phyloP scores from a whole-genome alignment of 1,140 invertebrate genomes.

The Idris sp. region DNA sequence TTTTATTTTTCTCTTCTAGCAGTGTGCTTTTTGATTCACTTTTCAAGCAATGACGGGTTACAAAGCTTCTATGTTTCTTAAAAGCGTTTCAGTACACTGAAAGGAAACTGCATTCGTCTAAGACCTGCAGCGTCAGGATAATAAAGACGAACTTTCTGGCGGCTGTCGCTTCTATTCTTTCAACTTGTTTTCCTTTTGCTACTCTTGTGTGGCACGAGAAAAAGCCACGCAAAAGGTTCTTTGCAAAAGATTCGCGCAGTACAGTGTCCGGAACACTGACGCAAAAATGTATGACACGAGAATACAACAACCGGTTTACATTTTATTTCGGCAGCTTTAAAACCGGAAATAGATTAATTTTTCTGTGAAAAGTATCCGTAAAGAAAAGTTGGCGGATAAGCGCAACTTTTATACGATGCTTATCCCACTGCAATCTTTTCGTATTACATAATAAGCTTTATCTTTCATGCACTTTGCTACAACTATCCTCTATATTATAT shows the following conservation, averaged over 20 bases:
- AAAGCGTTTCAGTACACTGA: conserved; percentile 41
- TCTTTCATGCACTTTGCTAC: background rate
- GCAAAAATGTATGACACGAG: conserved; percentile 39
- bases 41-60: conserved; percentile 26
- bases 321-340: conserved; percentile 28
- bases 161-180: conserved; percentile 44
- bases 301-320: conserved; percentile 36
- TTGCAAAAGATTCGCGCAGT: conserved; percentile 45
- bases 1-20: conserved; percentile 16
- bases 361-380: conserved; percentile 19
- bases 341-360: conserved; percentile 54
- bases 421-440: conserved; percentile 4
- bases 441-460: conserved; percentile 8
- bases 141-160: conserved; percentile 53
- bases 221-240: conserved; percentile 43
- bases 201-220: conserved; percentile 43
- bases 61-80: conserved; percentile 36
- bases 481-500: too few relatives aligned
- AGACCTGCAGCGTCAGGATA: conserved; percentile 38
- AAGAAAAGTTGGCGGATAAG: conserved; percentile 21
- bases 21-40: conserved; percentile 26
- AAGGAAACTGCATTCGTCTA: conserved; percentile 42
- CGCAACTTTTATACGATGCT: conserved; percentile 4
- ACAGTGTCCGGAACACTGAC: conserved; percentile 47
- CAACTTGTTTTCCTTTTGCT: conserved; percentile 54